phyloP scores from a whole-genome alignment of 2,113 vertebrate genomes.

The Poeciliopsis turrubarensis region DNA sequence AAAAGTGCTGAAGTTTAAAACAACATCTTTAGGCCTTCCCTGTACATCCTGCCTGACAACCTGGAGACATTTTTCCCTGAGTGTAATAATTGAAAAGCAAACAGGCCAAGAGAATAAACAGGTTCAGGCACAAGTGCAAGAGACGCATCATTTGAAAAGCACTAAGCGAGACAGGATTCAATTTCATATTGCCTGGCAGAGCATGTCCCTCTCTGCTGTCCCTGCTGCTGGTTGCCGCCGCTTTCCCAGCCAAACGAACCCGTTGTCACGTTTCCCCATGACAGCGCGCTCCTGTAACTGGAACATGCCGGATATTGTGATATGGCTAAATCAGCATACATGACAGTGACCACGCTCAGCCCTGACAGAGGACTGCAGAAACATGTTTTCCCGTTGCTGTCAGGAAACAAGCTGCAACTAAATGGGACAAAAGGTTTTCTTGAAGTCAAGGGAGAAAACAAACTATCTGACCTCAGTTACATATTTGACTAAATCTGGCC shows the following conservation, averaged over 20 bases:
- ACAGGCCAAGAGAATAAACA: conserved; percentile 48
- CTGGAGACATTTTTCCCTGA: conserved; percentile 22
- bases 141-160: conserved; percentile 63
- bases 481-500: too few species aligned
- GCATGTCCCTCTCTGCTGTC: conserved; percentile 61
- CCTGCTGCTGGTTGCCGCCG: conserved; percentile 50
- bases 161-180: conserved; percentile 68
- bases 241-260: conserved; percentile 32
- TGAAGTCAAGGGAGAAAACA: conserved; percentile 2
- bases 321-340: conserved; percentile 42
- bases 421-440: neutral
- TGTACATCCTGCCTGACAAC: conserved; percentile 3
- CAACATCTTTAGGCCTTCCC: neutral
- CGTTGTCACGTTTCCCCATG: conserved; percentile 33
- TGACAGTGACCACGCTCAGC: conserved; percentile 33
- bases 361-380: conserved; percentile 25
- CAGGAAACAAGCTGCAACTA: neutral
- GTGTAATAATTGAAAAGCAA: conserved; percentile 49
- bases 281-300: conserved; percentile 19
- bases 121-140: conserved; percentile 57
- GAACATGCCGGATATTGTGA: conserved; percentile 31
- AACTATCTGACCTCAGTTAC: neutral
- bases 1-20: neutral
- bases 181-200: conserved; percentile 61
- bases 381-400: neutral